Evolutionary conservation across 1,140 invertebrate genomes (phyloP), one percentile per base, ranked within the genome.

Genomic region (Venustaconcha ellipsiformis): DNA sequence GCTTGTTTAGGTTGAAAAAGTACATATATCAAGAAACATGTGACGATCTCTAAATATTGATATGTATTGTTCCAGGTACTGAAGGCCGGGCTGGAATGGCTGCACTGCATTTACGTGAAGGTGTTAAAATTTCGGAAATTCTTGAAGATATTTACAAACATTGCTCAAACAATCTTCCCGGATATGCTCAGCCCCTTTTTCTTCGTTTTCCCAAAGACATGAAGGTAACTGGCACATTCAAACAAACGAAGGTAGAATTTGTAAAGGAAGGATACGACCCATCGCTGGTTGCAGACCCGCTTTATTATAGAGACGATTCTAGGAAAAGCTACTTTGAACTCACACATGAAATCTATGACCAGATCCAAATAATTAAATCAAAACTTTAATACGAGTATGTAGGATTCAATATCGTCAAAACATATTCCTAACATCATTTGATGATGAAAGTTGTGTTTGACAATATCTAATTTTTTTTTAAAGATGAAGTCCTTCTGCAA

Each of bases 1-100:
- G 15, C n/a, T 60, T n/a, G n/a, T 60, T 60, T 15, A 60, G n/a
- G 23, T 14, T 11, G 18, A 62, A n/a, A 18, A n/a, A 8, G 23
- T 62, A 11, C 4, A 8, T n/a, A 0, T 62, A 8, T 12, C 17
- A 20, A 18, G 12, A 12, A 6, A 37, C 65, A 67, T 15, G 3
- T 67, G 6, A 8, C 18, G 15, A 0, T 15, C 8, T 67, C 17
- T 67, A 0, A 23, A 67, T 37, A 23, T 20, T 67, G 17, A 17
- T 23, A 18, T 17, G 0, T 37, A 12, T 5, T 18, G 17, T 37
- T 37, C 11, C 30, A 67, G 64, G 57, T 55, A 67, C 56, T 23
- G 66, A 67, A 58, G 64, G 64, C 18, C 20, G 72, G 8, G 72
- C 72, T 18, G 72, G 72, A 3, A 74, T 74, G 72, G 72, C 66